Base-by-base conservation (phyloP, 2,888 invertebrate genomes). In the Eupithecia vulgata region DNA sequence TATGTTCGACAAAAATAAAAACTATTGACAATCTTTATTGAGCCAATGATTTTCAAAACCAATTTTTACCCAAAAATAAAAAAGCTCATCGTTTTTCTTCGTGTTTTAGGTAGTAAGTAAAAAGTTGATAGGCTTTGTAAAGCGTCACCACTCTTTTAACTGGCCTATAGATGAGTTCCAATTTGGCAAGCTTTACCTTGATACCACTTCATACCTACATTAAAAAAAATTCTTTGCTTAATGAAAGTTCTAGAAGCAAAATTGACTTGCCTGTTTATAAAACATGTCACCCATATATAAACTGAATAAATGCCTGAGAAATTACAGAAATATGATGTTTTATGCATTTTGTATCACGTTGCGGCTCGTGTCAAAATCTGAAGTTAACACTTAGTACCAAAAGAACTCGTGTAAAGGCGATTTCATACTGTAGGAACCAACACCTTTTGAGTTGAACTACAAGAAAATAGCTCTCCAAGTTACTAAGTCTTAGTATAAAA, bases 321-420 rank as follows among this genome's bases (percentile, higher is more conserved):
- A 70, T 65, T 57, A 40, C 52, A 52, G 48, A 65, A 17, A 17
- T 8, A 17, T n/a, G 17, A 70, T 70, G 48, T 65, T 65, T 70
- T 70, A 70, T 70, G 62, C 65, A 70, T 37, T 70, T 17, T 68
- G 30, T n/a, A 35, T 70, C 52, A 48, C 15, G 35, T 70, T 34
- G 30, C 61, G 13, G 34, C 34, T 30, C 13, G 13, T 21, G 13
- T n/a, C n/a, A n/a, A n/a, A n/a, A n/a, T n/a, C n/a, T n/a, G n/a
- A n/a, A n/a, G n/a, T n/a, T n/a, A n/a, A 57, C 25, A 57, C 13
- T 35, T 70, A 68, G 66, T 68, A 66, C 66, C 17, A 71, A 17
- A 15, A 35, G 21, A 35, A 45, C 45, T 34, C 42, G 59, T 64
- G 48, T 48, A 48, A 48, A 48, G 48, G 48, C 48, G n/a, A 48